phyloP scores from a whole-genome alignment of 2,888 invertebrate species.

The Drosophila kanekoi region DNA sequence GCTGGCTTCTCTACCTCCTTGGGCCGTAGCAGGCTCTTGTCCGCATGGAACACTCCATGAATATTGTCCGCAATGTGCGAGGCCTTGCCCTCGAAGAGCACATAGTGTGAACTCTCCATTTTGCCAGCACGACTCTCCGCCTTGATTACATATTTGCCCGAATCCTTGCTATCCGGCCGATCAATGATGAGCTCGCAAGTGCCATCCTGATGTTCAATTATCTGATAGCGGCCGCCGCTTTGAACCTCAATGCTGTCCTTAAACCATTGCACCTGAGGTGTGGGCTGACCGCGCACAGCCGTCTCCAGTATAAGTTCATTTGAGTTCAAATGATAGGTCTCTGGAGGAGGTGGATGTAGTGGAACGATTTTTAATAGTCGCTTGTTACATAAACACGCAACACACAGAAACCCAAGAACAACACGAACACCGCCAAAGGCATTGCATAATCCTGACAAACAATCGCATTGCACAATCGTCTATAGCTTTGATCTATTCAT shows the following conservation, averaged over 20 bases:
- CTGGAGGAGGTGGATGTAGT: constrained; percentile 82
- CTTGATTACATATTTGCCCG: constrained; percentile 91
- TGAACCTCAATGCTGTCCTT: constrained; percentile 89
- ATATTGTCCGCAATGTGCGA: constrained; percentile 85
- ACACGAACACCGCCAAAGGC: constrained; percentile 8
- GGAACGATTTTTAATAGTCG: constrained; percentile 4
- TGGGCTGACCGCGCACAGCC: constrained; percentile 90
- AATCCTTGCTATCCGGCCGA: constrained; percentile 89
- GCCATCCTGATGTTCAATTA: constrained; percentile 90
- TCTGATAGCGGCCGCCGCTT: constrained; percentile 87
- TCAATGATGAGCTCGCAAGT: constrained; percentile 90
- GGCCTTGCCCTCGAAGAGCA: constrained; percentile 88
- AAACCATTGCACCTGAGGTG: constrained; percentile 91
- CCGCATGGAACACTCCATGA: constrained; percentile 85
- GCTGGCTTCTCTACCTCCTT: constrained; percentile 72
- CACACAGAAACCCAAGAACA: constrained; percentile 17
- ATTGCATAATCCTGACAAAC: constrained; percentile 57
- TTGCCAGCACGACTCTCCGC: constrained; percentile 91
- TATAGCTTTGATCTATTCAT: constrained; percentile 54
- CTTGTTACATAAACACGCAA: constrained; percentile 44
- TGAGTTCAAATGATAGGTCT: constrained; percentile 89
- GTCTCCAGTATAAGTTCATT: constrained; percentile 92
- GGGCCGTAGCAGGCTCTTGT: constrained; percentile 81
- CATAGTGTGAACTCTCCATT: constrained; percentile 90
- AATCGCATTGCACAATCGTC: constrained; percentile 56